Conservation (phyloP, 2,888 invertebrate species). For the Griposia aprilina region DNA sequence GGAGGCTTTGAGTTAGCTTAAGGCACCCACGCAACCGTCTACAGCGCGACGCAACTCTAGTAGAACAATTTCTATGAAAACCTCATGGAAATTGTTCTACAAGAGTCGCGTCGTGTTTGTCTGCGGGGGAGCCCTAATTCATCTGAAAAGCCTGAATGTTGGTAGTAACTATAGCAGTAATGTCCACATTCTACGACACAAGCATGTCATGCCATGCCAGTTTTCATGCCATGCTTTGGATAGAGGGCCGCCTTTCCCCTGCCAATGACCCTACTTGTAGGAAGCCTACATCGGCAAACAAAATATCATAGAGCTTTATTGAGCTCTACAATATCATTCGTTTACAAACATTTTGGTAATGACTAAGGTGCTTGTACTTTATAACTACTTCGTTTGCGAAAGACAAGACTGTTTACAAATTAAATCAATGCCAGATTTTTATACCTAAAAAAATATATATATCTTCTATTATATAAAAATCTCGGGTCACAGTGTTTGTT, state of each 20-base stretch:
- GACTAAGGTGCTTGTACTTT: background rate
- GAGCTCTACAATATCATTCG: background rate
- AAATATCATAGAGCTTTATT: background rate
- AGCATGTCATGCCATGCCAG: background rate
- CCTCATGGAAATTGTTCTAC: background rate
- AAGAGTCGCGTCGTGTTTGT: background rate
- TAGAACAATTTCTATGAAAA: background rate
- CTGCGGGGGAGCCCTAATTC: background rate
- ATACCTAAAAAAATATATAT: no score
- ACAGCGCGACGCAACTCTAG: background rate
- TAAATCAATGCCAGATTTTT: background rate
- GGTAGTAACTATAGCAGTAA: no score
- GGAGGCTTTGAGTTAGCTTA: no score
- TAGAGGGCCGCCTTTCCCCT: background rate
- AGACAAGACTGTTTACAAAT: conserved; percentile 10
- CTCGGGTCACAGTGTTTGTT: no score
- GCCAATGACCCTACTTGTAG: background rate
- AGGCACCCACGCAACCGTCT: no score
- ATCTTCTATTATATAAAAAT: no score
- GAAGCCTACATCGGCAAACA: background rate
- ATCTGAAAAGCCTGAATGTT: background rate
- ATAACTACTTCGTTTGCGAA: background rate
- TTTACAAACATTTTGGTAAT: background rate
- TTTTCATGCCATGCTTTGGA: background rate
- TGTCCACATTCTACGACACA: background rate